Base-by-base conservation (phyloP, 2,888 invertebrate genomes). In the Clanis bilineata region DNA sequence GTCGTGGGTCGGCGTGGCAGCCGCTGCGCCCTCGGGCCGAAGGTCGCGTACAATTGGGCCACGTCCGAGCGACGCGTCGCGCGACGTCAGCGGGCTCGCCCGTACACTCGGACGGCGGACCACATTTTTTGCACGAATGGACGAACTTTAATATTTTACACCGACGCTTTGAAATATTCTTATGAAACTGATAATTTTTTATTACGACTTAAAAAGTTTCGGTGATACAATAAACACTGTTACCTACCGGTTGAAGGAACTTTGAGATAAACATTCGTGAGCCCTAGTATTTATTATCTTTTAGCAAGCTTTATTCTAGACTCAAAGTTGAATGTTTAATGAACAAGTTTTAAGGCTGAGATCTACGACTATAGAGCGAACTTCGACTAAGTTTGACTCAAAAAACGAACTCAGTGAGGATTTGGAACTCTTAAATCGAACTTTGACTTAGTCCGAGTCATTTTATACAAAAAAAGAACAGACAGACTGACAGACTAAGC, bases 41-140 rank as follows among this genome's bases (percentile, higher is more conserved):
- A 64, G 70, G 67, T 72, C 67, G 72, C 62, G 61, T 36, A 64
- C 71, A 65, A 73, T 68, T 78, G 71, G 76, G 77, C 74, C 79
- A 70, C 70, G 76, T 79, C 78, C 76, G 72, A 74, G 73, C 22
- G 45, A 36, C 38, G 36, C 4, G 79, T 77, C 76, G 72, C 73
- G 73, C 22, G 45, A 36, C 38, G 36, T 9, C 58, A 47, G 47
- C 47, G 58, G 15, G 18, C 43, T 47, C 18, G 45, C 21, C 21
- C 36, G 44, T 21, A 15, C 12, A 23, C 23, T 32, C 38, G 15
- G 18, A n/a, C 15, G n/a, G 10, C 44, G 44, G 22, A 25, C 25
- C 15, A 41, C 56, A 38, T 22, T 56, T 56, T 55, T 38, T 36
- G 22, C 39, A n/a, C 54, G 39, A 36, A 22, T 38, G 39, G 12